These are phyloP conservation scores for Ditula angustiorana DNA, from an alignment of 2,888 invertebrate species.

Conservation along the genomic window DNA sequence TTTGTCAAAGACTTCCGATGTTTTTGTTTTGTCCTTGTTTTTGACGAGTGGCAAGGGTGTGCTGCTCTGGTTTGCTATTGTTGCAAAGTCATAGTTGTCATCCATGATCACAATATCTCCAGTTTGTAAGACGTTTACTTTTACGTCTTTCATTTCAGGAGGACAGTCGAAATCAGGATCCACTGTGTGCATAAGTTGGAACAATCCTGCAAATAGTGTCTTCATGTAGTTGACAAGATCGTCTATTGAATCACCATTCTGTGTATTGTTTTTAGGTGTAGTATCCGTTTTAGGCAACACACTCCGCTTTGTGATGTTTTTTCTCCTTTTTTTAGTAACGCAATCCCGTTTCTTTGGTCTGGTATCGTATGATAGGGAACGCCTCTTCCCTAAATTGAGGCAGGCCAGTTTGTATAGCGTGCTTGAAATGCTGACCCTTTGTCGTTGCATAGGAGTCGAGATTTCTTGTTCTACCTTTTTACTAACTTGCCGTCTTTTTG, in stretches of 20 bases:
- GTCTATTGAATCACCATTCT: background rate
- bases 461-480: slow-evolving; percentile 58
- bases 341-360: too few relatives aligned
- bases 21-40: background rate
- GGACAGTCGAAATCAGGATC: background rate
- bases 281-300: background rate
- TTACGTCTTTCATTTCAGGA: background rate
- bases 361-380: too few relatives aligned
- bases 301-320: slow-evolving; percentile 47
- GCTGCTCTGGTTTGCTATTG: background rate
- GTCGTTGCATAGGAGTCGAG: slow-evolving; percentile 60
- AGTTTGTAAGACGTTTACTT: background rate
- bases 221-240: background rate
- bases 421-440: slow-evolving; percentile 59
- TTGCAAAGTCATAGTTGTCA: background rate
- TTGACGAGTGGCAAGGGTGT: too few relatives aligned
- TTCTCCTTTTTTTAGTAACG: background rate
- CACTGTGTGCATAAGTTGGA: background rate
- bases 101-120: background rate
- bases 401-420: slow-evolving; percentile 50
- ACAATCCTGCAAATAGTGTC: background rate
- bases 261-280: background rate
- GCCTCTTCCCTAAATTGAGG: background rate
- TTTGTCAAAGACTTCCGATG: background rate
- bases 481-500: slow-evolving; percentile 53